Evolutionary conservation across 2,888 invertebrate species (phyloP).

Genomic region (Xestia xanthographa): DNA sequence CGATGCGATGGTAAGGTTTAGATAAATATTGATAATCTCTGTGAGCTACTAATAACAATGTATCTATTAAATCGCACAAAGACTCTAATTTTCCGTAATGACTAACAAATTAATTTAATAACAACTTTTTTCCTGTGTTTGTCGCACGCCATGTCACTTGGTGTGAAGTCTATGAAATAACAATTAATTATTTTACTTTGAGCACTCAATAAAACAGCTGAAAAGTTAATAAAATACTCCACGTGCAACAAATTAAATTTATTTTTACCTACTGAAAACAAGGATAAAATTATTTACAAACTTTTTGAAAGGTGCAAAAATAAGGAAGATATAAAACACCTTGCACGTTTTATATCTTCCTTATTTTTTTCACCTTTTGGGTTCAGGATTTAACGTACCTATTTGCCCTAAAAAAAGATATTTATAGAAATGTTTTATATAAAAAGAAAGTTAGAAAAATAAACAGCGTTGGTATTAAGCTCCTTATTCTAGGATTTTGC

Average conservation of each 20-base stretch:
- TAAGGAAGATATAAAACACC: too few species aligned
- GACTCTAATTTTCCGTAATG: not conserved
- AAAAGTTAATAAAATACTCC: not conserved
- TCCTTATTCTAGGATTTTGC: not conserved
- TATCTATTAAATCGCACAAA: not conserved
- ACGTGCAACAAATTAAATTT: not conserved
- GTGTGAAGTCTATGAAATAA: not conserved
- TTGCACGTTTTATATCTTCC: not conserved
- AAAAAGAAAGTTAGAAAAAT: not conserved
- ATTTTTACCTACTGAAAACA: not conserved
- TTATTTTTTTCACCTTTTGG: not conserved
- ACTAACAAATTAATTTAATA: not conserved
- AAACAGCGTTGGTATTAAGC: not conserved
- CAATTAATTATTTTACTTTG: not conserved
- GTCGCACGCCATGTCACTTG: not conserved
- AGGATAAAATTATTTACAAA: slow-evolving; percentile 1
- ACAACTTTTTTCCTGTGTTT: not conserved
- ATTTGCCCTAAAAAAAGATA: not conserved
- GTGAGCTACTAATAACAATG: not conserved
- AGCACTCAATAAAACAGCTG: not conserved
- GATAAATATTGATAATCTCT: not conserved
- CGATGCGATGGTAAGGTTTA: not conserved
- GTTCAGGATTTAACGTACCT: not conserved
- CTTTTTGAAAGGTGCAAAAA: too few species aligned
- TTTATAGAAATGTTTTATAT: not conserved